Percentiles rank a stretch among this genome's conserved stretches.
Conservation (phyloP, 2,113 vertebrate genomes). For the Microtus pennsylvanicus region DNA sequence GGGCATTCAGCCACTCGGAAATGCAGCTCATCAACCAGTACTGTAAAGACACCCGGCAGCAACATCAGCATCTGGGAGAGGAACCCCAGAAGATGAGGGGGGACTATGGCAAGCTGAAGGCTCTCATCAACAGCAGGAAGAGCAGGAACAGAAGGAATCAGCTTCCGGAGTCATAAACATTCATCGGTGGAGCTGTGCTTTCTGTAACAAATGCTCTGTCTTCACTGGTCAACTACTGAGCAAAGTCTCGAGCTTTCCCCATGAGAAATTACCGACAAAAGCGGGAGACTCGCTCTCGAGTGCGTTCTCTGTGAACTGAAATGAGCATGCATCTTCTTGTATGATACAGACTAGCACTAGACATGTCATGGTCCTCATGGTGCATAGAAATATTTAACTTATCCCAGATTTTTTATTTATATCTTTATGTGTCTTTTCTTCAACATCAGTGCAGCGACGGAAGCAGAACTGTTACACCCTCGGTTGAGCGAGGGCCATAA, state of each 20-base stretch:
- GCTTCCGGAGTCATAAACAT: slow-evolving; percentile 89
- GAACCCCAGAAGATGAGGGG: slow-evolving; percentile 89
- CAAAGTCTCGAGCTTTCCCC: slow-evolving; percentile 72
- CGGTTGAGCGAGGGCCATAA: slow-evolving; percentile 47
- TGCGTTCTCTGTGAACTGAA: slow-evolving; percentile 78
- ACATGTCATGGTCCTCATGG: slow-evolving; percentile 77
- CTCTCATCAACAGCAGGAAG: slow-evolving; percentile 95
- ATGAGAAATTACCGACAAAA: slow-evolving; percentile 59
- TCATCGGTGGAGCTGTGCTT: slow-evolving; percentile 57
- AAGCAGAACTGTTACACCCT: slow-evolving; percentile 59
- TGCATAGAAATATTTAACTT: slow-evolving; percentile 82
- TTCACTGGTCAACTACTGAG: slow-evolving; percentile 74
- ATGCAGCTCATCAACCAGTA: slow-evolving; percentile 95
- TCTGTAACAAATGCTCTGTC: slow-evolving; percentile 72
- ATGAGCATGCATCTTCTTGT: slow-evolving; percentile 79
- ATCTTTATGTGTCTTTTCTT: slow-evolving; percentile 76
- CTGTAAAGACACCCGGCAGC: slow-evolving; percentile 95
- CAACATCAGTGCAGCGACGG: slow-evolving; percentile 22
- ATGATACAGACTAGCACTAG: slow-evolving; percentile 73
- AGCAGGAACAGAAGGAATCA: slow-evolving; percentile 96
- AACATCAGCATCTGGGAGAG: slow-evolving; percentile 87
- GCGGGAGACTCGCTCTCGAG: slow-evolving; percentile 58
- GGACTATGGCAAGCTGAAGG: slow-evolving; percentile 96
- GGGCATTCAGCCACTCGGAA: slow-evolving; percentile 93
- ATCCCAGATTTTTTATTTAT: slow-evolving; percentile 83